These are phyloP conservation scores for Sturmia bella DNA, from an alignment of 2,888 invertebrate genomes.

Conservation along the genomic window DNA sequence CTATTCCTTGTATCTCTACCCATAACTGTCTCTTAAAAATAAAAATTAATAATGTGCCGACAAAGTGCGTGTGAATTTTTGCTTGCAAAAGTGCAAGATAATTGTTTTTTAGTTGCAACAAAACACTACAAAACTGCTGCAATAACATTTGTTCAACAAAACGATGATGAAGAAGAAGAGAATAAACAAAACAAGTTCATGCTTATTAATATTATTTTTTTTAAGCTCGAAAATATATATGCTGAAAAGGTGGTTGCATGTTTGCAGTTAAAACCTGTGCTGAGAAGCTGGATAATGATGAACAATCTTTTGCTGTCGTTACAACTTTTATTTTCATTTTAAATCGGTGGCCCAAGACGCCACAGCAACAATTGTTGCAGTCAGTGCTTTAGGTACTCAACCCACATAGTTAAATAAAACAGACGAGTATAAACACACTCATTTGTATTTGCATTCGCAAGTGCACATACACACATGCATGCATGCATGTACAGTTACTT, in stretches of 20 bases:
- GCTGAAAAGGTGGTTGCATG: conserved; percentile 6
- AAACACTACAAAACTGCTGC: background rate
- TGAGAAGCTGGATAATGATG: conserved; percentile 47
- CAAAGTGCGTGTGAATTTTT: background rate
- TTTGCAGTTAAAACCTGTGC: conserved; percentile 24
- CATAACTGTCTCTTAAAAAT: conserved; percentile 2
- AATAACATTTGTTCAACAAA: conserved; percentile 7
- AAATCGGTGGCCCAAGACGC: background rate
- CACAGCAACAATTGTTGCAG: conserved; percentile 34
- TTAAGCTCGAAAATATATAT: background rate
- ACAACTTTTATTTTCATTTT: conserved; percentile 11
- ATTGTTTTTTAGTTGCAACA: background rate
- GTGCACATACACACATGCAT: background rate
- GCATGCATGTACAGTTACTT: background rate
- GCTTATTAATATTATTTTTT: conserved; percentile 3
- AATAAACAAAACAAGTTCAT: conserved; percentile 17
- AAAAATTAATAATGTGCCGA: conserved; percentile 2
- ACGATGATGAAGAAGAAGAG: background rate
- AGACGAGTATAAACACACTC: background rate
- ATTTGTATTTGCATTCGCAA: background rate
- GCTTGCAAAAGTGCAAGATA: background rate
- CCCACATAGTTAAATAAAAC: conserved; percentile 20
- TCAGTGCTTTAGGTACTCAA: conserved; percentile 22
- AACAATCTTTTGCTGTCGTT: background rate
- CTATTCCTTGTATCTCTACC: background rate